A percentile compares a stretch with the other conserved stretches of the same genome.
phyloP scores from a whole-genome alignment of 2,113 vertebrate genomes.

The Bubo blakistoni region DNA sequence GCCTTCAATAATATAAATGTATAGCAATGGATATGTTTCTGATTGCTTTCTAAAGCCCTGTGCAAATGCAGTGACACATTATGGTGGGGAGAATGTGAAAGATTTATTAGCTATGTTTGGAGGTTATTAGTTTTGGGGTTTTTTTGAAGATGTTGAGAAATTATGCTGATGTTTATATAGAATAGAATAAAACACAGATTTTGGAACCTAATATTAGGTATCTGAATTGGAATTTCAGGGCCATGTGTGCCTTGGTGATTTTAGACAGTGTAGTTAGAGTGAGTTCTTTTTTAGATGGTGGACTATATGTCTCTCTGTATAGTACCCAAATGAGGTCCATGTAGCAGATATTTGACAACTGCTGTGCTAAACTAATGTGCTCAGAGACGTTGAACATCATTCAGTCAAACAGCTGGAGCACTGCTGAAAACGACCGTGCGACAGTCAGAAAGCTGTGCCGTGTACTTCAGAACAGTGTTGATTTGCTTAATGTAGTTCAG shows the following conservation, averaged over 20 bases:
- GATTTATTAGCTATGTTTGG: not conserved
- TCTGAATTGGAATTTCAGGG: not conserved
- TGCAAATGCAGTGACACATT: not conserved
- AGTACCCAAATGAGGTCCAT: not conserved
- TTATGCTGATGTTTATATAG: not conserved
- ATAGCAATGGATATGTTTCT: not conserved
- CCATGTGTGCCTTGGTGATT: not conserved
- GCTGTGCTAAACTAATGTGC: not conserved
- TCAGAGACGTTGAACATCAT: not conserved
- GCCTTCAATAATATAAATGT: not conserved
- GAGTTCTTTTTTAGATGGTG: not conserved
- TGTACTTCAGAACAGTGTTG: not conserved
- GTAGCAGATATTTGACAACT: not conserved
- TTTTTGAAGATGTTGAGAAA: not conserved
- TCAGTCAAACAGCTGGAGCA: not conserved
- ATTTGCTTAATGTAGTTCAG: not conserved
- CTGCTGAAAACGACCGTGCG: not conserved
- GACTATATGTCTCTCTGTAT: rapidly evolving
- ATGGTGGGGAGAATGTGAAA: not conserved
- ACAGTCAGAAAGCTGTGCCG: not conserved
- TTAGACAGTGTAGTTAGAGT: not conserved
- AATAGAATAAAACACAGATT: not conserved
- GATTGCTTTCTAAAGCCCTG: not conserved
- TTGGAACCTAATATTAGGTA: not conserved
- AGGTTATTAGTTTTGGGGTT: not conserved